Percentiles rank a stretch among this genome's conserved stretches.
Conservation (phyloP, 2,888 invertebrate genomes). For the Leptinotarsa tumamoca region DNA sequence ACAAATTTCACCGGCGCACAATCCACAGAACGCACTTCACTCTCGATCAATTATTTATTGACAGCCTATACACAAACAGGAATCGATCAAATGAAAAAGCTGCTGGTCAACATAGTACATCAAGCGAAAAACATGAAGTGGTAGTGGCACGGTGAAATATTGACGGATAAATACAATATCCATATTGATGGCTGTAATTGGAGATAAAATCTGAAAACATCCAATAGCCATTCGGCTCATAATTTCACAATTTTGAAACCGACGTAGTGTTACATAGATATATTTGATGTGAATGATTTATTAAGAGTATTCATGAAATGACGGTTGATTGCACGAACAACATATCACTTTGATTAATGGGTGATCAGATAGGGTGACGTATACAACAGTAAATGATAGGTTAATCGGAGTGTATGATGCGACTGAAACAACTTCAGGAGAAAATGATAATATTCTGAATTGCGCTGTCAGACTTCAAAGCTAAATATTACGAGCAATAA, state of each 20-base stretch:
- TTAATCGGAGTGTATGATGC: neutral
- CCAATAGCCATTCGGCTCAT: neutral
- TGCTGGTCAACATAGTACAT: neutral
- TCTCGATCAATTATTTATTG: neutral
- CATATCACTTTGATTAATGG: neutral
- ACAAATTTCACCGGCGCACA: neutral
- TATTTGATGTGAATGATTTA: neutral
- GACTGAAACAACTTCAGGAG: too few species aligned
- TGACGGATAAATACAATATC: neutral
- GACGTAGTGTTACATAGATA: neutral
- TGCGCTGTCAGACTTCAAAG: too few species aligned
- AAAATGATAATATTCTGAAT: too few species aligned
- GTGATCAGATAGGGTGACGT: neutral
- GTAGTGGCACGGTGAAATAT: constrained; percentile 1
- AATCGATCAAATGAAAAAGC: neutral
- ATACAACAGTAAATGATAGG: neutral
- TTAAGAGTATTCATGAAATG: neutral
- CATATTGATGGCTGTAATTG: neutral
- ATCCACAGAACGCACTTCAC: neutral
- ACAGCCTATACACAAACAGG: neutral
- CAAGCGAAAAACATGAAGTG: constrained; percentile 1
- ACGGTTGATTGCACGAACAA: neutral
- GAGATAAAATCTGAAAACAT: neutral
- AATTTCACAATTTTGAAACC: neutral
- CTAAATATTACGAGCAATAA: too few species aligned